These are phyloP conservation scores for Piliocolobus tephrosceles DNA, from an alignment of 2,113 vertebrate genomes.

Conservation along the genomic window DNA sequence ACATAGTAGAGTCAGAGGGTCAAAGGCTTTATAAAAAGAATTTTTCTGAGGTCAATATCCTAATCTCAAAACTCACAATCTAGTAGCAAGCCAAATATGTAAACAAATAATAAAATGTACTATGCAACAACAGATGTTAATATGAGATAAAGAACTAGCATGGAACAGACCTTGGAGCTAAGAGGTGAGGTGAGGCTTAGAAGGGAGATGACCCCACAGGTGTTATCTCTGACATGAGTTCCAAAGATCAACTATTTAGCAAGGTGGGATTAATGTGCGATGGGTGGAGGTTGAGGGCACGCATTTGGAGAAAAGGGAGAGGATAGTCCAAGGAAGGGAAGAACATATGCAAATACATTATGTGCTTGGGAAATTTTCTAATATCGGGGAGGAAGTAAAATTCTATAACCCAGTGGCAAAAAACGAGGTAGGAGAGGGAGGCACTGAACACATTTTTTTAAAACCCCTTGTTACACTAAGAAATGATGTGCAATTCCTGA, in stretches of 20 bases:
- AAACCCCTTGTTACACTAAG: neutral
- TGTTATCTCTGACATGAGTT: neutral
- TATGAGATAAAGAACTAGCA: neutral
- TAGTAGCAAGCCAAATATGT: neutral
- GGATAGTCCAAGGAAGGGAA: neutral
- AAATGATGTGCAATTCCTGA: neutral
- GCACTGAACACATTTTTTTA: neutral
- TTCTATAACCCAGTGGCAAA: neutral
- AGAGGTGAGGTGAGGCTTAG: neutral
- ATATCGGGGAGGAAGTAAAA: neutral
- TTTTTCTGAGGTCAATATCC: neutral
- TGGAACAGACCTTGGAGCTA: neutral
- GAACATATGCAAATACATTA: neutral
- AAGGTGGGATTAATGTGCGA: neutral
- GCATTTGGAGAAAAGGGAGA: neutral
- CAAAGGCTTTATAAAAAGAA: slow-evolving; percentile 29
- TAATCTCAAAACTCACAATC: neutral
- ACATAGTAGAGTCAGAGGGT: neutral
- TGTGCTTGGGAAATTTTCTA: neutral
- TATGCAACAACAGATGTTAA: neutral
- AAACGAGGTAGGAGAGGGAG: neutral
- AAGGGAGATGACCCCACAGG: neutral
- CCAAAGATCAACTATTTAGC: neutral
- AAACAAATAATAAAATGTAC: slow-evolving; percentile 56
- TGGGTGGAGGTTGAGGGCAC: neutral